A percentile compares a stretch with the other conserved stretches of the same genome.
phyloP scores from a whole-genome alignment of 2,888 invertebrate species.

The Peribatodes rhomboidaria region DNA sequence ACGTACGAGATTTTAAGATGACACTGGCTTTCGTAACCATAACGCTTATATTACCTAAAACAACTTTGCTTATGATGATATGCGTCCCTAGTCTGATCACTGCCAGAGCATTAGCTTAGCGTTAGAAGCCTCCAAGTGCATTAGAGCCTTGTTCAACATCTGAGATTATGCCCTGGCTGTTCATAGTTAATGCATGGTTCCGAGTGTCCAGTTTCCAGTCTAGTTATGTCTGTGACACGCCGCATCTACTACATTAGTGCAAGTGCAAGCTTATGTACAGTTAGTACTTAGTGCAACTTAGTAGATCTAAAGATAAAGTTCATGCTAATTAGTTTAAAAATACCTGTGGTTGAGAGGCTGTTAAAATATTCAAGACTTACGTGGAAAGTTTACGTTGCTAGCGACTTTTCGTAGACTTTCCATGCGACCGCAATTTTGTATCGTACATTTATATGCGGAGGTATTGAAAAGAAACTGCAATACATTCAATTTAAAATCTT shows the following conservation, averaged over 20 bases:
- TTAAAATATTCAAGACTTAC: slow-evolving; percentile 1
- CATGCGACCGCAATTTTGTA: background rate
- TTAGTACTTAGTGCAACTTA: slow-evolving; percentile 14
- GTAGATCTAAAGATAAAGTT: slow-evolving; percentile 5
- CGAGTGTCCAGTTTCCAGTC: slow-evolving; percentile 33
- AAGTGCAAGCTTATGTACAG: slow-evolving; percentile 30
- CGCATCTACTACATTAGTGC: background rate
- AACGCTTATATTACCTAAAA: background rate
- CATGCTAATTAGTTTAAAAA: slow-evolving; percentile 7
- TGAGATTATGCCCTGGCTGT: slow-evolving; percentile 26
- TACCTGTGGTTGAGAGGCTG: background rate
- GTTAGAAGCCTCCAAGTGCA: slow-evolving; percentile 22
- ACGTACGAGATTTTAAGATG: too few species aligned
- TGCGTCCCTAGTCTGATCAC: slow-evolving; percentile 5
- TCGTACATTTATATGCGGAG: background rate
- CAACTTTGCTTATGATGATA: background rate
- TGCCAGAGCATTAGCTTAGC: slow-evolving; percentile 35
- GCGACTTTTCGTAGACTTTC: background rate
- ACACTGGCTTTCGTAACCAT: background rate
- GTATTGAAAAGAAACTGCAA: background rate
- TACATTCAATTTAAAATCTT: background rate
- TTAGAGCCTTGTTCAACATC: slow-evolving; percentile 11
- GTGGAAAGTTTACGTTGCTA: background rate
- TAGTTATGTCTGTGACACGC: slow-evolving; percentile 34
- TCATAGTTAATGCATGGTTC: slow-evolving; percentile 39